Evolutionary conservation across 2,888 invertebrate species (phyloP), one percentile per base, ranked within the genome.

Genomic region (Apamea monoglypha): DNA sequence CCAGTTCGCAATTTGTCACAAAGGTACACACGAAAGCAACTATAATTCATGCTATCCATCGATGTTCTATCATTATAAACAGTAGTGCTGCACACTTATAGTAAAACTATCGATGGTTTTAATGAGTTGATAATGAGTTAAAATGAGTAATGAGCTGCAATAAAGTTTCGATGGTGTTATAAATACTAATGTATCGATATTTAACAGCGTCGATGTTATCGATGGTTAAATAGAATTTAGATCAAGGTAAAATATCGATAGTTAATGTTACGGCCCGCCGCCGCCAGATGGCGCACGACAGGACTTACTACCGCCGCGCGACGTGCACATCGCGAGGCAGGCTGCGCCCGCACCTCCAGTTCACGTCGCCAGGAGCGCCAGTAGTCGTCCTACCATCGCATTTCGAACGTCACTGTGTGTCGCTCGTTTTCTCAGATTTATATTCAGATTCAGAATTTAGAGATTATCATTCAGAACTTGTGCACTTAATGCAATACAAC

Each of bases 1-100:
- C 44, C 44, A 32, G 40, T 63, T 74, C 32, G 85, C 80, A 80
- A 86, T 84, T 82, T 87, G 80, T 86, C 87, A 84, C 79, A 56
- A 74, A 76, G 66, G 44, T 76, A 78, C 59, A 73, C 76, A 59
- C 68, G 84, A 77, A 84, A 77, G 81, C 79, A 68, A 56, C 72
- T 74, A 76, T 85, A 74, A 83, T 53, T 82, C 80, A 77, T 56
- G 69, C 29, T 29, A 78, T 66, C 59, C n/a, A 61, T 64, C 29
- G 63, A 56, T 75, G 29, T 68, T 81, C 21, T 59, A 69, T 6
- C 53, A 66, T 14, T 44, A 68, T 32, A 69, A 77, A 79, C 50
- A 74, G 21, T 44, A 56, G 72, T n/a, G 81, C n/a, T 69, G 81
- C 0, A 47, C 61, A 2, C 10, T 7, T 36, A 16, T 8, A 18